Percentiles rank a stretch among this genome's conserved stretches.
phyloP scores from a whole-genome alignment of 2,113 vertebrate species.

The Melanerpes formicivorus region DNA sequence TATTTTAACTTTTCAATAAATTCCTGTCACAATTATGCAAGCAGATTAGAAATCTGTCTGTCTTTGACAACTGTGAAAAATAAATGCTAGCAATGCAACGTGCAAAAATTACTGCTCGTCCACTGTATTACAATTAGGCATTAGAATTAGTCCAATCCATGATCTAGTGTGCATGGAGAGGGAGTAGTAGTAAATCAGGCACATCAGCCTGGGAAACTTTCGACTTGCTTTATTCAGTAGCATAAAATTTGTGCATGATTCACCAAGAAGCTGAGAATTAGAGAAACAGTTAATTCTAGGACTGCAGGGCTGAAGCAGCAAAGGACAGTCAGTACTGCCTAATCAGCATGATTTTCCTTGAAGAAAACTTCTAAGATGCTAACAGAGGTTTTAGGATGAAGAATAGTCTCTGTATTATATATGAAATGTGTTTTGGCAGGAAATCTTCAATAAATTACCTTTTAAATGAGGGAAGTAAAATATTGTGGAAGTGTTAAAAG shows the following conservation, averaged over 20 bases:
- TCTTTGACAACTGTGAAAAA: background rate
- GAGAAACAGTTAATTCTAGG: background rate
- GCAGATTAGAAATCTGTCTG: background rate
- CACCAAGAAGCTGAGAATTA: background rate
- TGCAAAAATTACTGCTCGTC: background rate
- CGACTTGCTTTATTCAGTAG: background rate
- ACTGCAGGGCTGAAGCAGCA: background rate
- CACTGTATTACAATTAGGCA: background rate
- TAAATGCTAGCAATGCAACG: background rate
- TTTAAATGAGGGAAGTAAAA: constrained; percentile 35
- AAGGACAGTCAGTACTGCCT: background rate
- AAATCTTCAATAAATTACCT: background rate
- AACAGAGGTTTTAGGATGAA: background rate
- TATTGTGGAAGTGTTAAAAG: constrained; percentile 41
- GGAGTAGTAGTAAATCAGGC: background rate
- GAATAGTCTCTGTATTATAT: background rate
- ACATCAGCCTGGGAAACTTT: background rate
- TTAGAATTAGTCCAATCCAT: background rate
- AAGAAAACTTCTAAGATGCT: background rate
- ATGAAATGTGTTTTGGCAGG: background rate
- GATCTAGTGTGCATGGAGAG: background rate
- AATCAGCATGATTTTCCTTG: background rate
- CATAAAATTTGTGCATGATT: background rate
- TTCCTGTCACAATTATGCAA: background rate
- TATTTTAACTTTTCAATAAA: background rate